Evolutionary conservation across 2,888 invertebrate species (phyloP).

Genomic region (Macrosiphum euphorbiae): DNA sequence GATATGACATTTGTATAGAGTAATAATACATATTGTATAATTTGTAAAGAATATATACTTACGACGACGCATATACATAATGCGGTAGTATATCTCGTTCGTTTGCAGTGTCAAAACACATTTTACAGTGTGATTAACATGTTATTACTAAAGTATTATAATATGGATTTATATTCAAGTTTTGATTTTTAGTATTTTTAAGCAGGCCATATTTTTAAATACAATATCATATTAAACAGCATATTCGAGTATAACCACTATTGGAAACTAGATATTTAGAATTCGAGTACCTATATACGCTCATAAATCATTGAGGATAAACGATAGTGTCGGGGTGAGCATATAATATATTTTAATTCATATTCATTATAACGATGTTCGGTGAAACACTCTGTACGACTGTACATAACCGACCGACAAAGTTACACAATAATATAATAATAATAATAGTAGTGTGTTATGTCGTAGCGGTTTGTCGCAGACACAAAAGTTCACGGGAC

Average conservation of each 20-base stretch:
- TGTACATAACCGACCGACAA: not conserved
- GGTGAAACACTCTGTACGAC: not conserved
- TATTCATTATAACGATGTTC: not conserved
- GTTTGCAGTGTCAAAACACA: not conserved
- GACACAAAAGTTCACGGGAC: not conserved
- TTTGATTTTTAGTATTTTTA: not conserved
- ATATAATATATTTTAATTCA: no score
- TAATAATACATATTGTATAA: not conserved
- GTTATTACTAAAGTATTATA: no score
- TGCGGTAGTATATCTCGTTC: not conserved
- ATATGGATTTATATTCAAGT: not conserved
- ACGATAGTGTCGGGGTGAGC: not conserved
- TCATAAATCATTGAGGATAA: not conserved
- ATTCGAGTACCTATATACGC: not conserved
- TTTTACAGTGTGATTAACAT: not conserved
- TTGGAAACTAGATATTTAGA: not conserved
- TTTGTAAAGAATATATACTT: not conserved
- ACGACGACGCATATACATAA: not conserved
- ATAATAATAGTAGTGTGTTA: not conserved
- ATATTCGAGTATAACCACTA: no score
- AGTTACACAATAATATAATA: not conserved
- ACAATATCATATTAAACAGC: not conserved
- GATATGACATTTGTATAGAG: not conserved
- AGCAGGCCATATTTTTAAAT: not conserved
- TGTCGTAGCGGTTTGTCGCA: not conserved